Percentiles rank a stretch among this genome's conserved stretches.
Conservation (phyloP, 2,888 invertebrate species). For the Pseudeuparius sepicola region DNA sequence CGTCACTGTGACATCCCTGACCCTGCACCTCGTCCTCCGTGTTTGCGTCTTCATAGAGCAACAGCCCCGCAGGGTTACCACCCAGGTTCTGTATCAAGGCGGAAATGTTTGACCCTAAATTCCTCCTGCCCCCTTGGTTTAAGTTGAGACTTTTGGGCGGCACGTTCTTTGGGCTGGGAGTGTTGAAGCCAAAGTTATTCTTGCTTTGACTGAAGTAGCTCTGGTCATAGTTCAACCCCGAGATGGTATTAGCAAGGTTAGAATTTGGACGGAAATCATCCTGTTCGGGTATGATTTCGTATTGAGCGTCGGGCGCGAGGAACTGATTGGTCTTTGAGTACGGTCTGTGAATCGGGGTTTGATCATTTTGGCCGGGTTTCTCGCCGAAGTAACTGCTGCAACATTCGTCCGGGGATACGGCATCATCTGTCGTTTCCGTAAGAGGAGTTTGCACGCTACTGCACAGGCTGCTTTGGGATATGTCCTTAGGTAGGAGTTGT, state of each 20-base stretch:
- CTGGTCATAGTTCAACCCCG: slow-evolving; percentile 36
- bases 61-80: slow-evolving; percentile 37
- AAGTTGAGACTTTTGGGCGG: slow-evolving; percentile 34
- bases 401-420: slow-evolving; percentile 34
- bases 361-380: not conserved
- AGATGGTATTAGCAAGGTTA: slow-evolving; percentile 38
- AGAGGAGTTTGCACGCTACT: slow-evolving; percentile 38
- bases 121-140: slow-evolving; percentile 29
- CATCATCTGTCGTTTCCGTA: slow-evolving; percentile 39
- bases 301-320: slow-evolving; percentile 53
- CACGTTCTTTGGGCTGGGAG: slow-evolving; percentile 29
- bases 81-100: slow-evolving; percentile 42
- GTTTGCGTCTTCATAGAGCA: slow-evolving; percentile 37
- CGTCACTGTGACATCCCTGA: slow-evolving; percentile 38
- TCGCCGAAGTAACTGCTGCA: no score
- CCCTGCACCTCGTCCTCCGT: slow-evolving; percentile 35
- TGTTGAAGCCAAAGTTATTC: slow-evolving; percentile 25
- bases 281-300: slow-evolving; percentile 48
- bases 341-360: slow-evolving; percentile 4
- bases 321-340: slow-evolving; percentile 34
- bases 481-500: slow-evolving; percentile 34
- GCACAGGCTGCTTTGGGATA: slow-evolving; percentile 35
- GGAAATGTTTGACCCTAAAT: slow-evolving; percentile 41
- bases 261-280: slow-evolving; percentile 29
- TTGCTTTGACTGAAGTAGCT: slow-evolving; percentile 34